Conservation (phyloP, 2,888 invertebrate species). For the Drosophila anceps region DNA sequence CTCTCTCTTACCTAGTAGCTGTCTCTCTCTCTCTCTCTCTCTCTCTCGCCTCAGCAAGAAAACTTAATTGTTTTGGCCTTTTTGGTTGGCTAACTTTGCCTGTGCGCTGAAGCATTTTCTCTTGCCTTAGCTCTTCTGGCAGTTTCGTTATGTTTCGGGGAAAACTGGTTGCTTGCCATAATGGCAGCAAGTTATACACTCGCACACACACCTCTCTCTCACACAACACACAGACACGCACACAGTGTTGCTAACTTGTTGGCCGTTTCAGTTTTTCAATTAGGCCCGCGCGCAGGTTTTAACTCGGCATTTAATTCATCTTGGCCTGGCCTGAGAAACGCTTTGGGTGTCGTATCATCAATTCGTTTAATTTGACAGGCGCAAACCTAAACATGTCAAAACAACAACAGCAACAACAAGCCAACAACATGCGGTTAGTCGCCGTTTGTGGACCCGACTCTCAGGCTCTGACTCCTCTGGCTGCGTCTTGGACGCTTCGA, state of each 20-base stretch:
- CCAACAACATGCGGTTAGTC: constrained; percentile 77
- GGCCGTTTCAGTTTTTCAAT: constrained; percentile 73
- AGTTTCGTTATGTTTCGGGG: constrained; percentile 73
- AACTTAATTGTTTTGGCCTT: constrained; percentile 83
- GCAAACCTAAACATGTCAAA: constrained; percentile 86
- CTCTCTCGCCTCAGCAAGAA: constrained; percentile 38
- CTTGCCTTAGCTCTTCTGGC: constrained; percentile 58
- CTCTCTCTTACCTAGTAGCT: background rate
- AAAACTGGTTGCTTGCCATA: constrained; percentile 81
- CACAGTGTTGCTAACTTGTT: constrained; percentile 62
- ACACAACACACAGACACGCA: constrained; percentile 13
- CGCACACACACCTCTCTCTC: constrained; percentile 9
- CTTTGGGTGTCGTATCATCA: constrained; percentile 86
- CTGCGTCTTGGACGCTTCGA: constrained; percentile 15
- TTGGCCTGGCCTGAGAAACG: constrained; percentile 84
- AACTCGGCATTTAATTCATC: constrained; percentile 79
- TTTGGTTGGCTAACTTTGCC: constrained; percentile 71
- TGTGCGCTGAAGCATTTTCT: constrained; percentile 51
- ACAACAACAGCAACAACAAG: constrained; percentile 78
- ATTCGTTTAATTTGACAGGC: constrained; percentile 86
- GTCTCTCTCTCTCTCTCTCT: background rate
- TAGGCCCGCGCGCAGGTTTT: constrained; percentile 78
- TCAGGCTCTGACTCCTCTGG: constrained; percentile 38
- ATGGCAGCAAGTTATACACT: constrained; percentile 67
- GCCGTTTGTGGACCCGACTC: constrained; percentile 45